Evolutionary conservation across 92 coral and sea anemone genomes (phyloP).

Genomic region (Pocillopora grandis): DNA sequence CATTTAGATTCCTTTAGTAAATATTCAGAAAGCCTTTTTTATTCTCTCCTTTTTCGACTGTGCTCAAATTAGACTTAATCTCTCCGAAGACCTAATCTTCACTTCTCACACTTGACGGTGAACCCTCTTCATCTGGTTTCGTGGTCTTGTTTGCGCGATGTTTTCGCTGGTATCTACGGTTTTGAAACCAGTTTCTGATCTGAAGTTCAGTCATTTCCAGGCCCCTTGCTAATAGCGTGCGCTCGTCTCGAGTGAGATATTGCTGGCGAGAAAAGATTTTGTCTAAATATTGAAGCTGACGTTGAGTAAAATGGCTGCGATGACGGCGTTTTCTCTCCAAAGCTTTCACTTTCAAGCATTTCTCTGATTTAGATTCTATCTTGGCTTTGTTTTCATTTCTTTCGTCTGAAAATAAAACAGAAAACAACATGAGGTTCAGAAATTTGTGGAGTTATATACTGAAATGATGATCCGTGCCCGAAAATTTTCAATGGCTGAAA

Average conservation of each 20-base stretch:
- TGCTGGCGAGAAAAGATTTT: conserved; percentile 84
- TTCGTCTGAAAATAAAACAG: neutral
- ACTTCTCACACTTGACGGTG: neutral
- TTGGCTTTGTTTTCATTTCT: neutral
- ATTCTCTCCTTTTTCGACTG: neutral
- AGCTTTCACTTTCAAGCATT: conserved; percentile 22
- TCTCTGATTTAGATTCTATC: conserved; percentile 7
- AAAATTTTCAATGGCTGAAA: too few relatives aligned
- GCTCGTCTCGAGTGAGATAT: conserved; percentile 87
- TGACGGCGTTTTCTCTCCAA: conserved; percentile 53
- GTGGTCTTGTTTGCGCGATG: conserved; percentile 46
- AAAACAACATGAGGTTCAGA: neutral
- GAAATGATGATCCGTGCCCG: too few relatives aligned
- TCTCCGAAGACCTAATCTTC: neutral
- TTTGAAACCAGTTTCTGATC: conserved; percentile 90
- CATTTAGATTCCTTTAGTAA: neutral
- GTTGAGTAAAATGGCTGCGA: conserved; percentile 86
- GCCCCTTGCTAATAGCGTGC: conserved; percentile 81
- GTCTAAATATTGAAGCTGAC: conserved; percentile 84
- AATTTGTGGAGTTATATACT: neutral
- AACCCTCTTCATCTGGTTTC: conserved; percentile 15
- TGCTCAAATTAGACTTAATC: too few relatives aligned
- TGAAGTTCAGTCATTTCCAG: conserved; percentile 93
- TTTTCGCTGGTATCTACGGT: conserved; percentile 78
- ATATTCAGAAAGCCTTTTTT: neutral